phyloP scores from a whole-genome alignment of 2,797 vertebrate species.

The Amblyopsis hoosieri region DNA sequence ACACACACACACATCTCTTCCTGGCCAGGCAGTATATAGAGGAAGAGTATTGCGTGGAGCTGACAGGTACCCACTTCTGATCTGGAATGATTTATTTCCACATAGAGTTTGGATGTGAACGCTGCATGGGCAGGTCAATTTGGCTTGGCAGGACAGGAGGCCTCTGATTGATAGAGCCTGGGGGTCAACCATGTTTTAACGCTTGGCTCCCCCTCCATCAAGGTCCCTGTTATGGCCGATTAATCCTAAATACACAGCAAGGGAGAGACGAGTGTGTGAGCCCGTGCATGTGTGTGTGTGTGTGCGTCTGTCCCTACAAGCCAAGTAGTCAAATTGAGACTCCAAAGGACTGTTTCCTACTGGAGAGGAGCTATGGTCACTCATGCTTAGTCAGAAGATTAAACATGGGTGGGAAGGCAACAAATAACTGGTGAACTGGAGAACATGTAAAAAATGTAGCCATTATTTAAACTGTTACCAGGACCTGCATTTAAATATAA shows the following conservation, averaged over 20 bases:
- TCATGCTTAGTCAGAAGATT: slow-evolving; percentile 13
- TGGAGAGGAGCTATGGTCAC: slow-evolving; percentile 38
- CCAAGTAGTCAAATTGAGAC: not conserved
- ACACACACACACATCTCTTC: too few relatives aligned
- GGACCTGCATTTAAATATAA: not conserved
- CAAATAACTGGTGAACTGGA: too few relatives aligned
- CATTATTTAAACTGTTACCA: not conserved
- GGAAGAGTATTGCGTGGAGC: slow-evolving; percentile 42
- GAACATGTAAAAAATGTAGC: too few relatives aligned
- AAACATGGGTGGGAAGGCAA: slow-evolving; percentile 8
- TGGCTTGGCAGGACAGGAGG: slow-evolving; percentile 55
- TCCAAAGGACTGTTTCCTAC: slow-evolving; percentile 48
- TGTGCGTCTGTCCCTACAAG: slow-evolving; percentile 3
- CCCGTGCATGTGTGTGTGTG: slow-evolving; percentile 19
- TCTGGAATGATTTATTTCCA: slow-evolving; percentile 71
- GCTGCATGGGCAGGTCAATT: slow-evolving; percentile 65
- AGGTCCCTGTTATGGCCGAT: slow-evolving; percentile 51
- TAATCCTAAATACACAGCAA: slow-evolving; percentile 56
- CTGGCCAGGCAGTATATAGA: slow-evolving; percentile 2
- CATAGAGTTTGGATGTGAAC: slow-evolving; percentile 44
- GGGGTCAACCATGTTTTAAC: slow-evolving; percentile 46
- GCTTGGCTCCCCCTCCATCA: slow-evolving; percentile 56
- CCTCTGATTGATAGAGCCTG: slow-evolving; percentile 63
- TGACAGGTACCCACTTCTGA: slow-evolving; percentile 64
- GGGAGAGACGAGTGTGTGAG: slow-evolving; percentile 19